A percentile compares a stretch with the other conserved stretches of the same genome.
These are phyloP conservation scores for Tetrao urogallus DNA, from an alignment of 2,113 vertebrate genomes.

Conservation along the genomic window DNA sequence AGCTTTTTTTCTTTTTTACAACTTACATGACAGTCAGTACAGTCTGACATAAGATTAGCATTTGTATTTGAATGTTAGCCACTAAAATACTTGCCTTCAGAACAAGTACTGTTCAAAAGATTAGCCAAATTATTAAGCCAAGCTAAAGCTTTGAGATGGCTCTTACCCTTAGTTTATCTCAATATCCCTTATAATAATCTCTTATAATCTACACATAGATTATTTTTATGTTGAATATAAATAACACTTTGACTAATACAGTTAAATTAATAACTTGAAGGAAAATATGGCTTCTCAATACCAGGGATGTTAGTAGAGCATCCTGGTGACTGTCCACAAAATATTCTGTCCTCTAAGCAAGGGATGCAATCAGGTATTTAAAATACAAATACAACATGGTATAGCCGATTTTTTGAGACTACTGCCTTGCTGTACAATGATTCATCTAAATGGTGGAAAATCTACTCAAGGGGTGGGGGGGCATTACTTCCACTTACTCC, in stretches of 20 bases:
- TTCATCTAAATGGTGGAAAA: neutral
- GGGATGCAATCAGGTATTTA: neutral
- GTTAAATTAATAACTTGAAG: neutral
- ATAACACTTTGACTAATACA: neutral
- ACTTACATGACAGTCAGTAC: neutral
- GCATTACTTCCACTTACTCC: neutral
- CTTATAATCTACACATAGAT: neutral
- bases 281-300: neutral
- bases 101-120: neutral
- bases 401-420: neutral
- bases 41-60: neutral
- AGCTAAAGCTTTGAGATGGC: neutral
- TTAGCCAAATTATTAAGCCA: neutral
- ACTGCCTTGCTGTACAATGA: neutral
- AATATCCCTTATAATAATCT: neutral
- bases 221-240: neutral
- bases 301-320: neutral
- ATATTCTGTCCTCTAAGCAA: neutral
- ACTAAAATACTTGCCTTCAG: neutral
- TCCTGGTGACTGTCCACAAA: neutral
- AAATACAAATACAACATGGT: neutral
- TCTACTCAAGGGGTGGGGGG: fast-evolving
- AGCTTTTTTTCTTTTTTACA: neutral
- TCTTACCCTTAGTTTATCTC: neutral
- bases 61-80: neutral